These are phyloP conservation scores for Hiodon alosoides DNA, from an alignment of 2,113 vertebrate species.

Conservation along the genomic window DNA sequence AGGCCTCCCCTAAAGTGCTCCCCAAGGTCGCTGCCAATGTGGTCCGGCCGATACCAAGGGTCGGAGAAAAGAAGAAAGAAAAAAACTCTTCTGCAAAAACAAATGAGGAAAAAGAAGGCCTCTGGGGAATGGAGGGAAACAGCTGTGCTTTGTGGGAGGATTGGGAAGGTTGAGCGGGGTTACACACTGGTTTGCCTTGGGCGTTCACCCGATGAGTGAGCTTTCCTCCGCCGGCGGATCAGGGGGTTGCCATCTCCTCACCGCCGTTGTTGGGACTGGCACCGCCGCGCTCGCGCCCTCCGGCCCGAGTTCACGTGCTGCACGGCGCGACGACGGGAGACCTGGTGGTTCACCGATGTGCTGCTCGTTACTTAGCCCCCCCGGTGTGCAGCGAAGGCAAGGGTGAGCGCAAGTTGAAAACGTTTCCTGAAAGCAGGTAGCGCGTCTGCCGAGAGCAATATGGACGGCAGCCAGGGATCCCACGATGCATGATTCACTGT, in stretches of 20 bases:
- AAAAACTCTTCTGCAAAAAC: constrained; percentile 20
- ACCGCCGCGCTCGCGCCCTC: no score
- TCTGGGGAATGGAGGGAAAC: constrained; percentile 34
- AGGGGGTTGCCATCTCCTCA: no score
- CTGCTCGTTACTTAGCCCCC: neutral
- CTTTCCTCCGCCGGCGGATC: no score
- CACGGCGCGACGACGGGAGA: neutral
- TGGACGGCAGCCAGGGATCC: constrained; percentile 5
- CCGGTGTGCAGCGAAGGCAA: no score
- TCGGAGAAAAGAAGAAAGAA: constrained; percentile 19
- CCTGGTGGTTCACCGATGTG: neutral
- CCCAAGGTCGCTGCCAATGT: neutral
- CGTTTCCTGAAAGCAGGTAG: neutral
- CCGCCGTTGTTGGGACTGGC: constrained; percentile 20
- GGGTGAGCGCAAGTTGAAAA: constrained; percentile 1
- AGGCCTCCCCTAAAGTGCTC: constrained; percentile 3
- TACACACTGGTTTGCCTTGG: no score
- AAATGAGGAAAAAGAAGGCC: constrained; percentile 11
- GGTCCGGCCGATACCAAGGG: constrained; percentile 12
- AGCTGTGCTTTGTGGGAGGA: constrained; percentile 30
- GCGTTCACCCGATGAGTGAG: no score
- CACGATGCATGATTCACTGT: constrained; percentile 17
- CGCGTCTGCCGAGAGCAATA: constrained; percentile 11
- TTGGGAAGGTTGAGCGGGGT: constrained; percentile 18
- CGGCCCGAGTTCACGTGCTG: neutral